Conservation (phyloP, 2,797 vertebrate genomes). For the Darevskia nairensis region DNA sequence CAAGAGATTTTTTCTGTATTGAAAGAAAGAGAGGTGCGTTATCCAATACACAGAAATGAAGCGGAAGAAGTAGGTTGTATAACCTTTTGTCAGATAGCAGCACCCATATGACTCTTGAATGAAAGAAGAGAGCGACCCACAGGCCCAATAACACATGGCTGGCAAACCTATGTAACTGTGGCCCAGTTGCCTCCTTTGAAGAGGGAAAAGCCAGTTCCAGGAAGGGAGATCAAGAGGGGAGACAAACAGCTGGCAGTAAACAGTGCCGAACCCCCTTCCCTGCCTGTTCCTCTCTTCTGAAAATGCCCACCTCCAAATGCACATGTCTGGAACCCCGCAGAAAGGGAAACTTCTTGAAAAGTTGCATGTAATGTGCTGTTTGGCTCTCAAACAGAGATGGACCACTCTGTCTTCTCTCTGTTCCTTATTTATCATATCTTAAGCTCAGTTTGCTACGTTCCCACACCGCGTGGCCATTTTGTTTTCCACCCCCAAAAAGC, state of each 20-base stretch:
- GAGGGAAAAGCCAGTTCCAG: neutral
- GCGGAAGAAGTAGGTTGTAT: too few species aligned
- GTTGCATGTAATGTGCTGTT: too few species aligned
- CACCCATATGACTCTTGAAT: neutral
- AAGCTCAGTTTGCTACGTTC: too few species aligned
- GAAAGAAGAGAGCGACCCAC: neutral
- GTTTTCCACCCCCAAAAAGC: too few species aligned
- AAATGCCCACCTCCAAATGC: too few species aligned
- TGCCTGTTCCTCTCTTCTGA: neutral
- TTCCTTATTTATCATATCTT: too few species aligned
- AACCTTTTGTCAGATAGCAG: neutral
- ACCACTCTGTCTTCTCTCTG: too few species aligned
- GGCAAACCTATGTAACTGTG: neutral
- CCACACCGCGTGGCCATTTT: too few species aligned
- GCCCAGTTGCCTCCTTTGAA: too few species aligned
- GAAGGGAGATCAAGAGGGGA: neutral
- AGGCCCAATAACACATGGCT: neutral
- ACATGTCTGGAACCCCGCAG: neutral
- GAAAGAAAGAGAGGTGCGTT: neutral
- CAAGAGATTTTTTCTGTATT: constrained; percentile 80
- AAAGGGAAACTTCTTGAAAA: neutral
- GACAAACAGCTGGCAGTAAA: neutral
- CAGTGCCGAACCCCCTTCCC: too few species aligned
- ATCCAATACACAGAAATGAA: neutral
- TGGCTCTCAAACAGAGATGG: neutral